Conservation (phyloP, 2,113 vertebrate genomes). For the Lophochroa leadbeateri region DNA sequence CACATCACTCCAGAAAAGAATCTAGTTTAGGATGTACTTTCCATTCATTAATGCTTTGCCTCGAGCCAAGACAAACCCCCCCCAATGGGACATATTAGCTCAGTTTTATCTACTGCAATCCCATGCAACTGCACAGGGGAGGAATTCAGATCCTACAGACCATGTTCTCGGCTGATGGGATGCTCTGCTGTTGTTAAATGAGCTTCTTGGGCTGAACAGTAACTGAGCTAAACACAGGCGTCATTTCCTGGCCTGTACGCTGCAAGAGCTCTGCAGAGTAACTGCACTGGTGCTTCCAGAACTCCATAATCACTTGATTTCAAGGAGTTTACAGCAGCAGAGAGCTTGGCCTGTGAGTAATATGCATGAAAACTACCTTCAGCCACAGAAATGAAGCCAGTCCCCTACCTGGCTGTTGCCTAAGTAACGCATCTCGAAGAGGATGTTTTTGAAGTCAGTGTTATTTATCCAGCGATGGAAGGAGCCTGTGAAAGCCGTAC, state of each 20-base stretch:
- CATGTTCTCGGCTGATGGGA: neutral
- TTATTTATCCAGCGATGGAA: constrained; percentile 40
- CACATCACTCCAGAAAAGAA: neutral
- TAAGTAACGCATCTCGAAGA: constrained; percentile 18
- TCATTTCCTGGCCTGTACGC: neutral
- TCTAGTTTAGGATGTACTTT: neutral
- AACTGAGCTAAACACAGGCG: neutral
- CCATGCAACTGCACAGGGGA: neutral
- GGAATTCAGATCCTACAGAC: neutral
- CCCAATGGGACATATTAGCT: neutral
- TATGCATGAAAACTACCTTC: neutral
- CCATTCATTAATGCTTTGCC: neutral
- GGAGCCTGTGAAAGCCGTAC: neutral
- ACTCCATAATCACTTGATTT: constrained; percentile 7
- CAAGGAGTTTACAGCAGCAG: neutral
- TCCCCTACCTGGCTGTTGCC: constrained; percentile 39
- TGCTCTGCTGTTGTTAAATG: neutral
- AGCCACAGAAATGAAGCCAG: neutral
- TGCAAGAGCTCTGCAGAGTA: neutral
- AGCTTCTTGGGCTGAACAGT: neutral
- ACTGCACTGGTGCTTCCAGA: neutral
- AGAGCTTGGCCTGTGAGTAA: neutral
- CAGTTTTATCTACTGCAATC: neutral
- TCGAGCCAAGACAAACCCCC: neutral
- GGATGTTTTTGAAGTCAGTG: constrained; percentile 13